phyloP scores from a whole-genome alignment of 1,140 invertebrate species.

The Drosophila navojoa region DNA sequence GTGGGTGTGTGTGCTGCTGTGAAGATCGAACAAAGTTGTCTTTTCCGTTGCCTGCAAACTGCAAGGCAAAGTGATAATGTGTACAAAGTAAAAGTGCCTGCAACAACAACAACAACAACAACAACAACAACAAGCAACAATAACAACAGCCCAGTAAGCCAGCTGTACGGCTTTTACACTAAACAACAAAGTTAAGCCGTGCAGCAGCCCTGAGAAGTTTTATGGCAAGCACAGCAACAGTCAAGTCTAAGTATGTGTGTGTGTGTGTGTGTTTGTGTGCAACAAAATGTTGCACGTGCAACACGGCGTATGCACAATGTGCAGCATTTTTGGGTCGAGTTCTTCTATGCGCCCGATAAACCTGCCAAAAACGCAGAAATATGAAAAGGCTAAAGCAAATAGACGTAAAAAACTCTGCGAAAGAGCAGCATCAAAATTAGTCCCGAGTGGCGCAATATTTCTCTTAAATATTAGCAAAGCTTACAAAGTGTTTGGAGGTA shows the following conservation, averaged over 20 bases:
- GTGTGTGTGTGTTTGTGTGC: constrained; percentile 9
- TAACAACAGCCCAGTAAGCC: constrained; percentile 4
- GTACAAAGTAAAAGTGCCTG: constrained; percentile 73
- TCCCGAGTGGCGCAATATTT: too few species aligned
- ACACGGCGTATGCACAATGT: constrained; percentile 65
- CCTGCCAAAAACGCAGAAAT: constrained; percentile 29
- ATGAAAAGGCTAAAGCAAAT: constrained; percentile 2
- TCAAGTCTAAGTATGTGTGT: constrained; percentile 13
- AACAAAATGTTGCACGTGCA: constrained; percentile 71
- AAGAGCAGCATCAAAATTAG: background rate
- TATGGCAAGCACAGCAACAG: constrained; percentile 31
- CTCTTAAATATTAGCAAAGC: too few species aligned
- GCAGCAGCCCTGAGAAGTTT: constrained; percentile 34
- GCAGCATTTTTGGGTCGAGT: constrained; percentile 22
- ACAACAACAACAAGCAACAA: constrained; percentile 44
- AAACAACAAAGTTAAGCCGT: constrained; percentile 77
- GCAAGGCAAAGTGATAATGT: constrained; percentile 68
- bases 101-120: constrained; percentile 35
- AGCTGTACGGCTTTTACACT: constrained; percentile 75
- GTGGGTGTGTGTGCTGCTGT: constrained; percentile 32
- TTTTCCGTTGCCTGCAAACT: constrained; percentile 33
- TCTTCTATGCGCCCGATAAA: constrained; percentile 12
- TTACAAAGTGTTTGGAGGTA: too few species aligned
- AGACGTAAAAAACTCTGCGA: background rate
- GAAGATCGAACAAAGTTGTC: constrained; percentile 74